Conservation (phyloP, 2,888 invertebrate genomes). For the Drosophila flavopinicola region DNA sequence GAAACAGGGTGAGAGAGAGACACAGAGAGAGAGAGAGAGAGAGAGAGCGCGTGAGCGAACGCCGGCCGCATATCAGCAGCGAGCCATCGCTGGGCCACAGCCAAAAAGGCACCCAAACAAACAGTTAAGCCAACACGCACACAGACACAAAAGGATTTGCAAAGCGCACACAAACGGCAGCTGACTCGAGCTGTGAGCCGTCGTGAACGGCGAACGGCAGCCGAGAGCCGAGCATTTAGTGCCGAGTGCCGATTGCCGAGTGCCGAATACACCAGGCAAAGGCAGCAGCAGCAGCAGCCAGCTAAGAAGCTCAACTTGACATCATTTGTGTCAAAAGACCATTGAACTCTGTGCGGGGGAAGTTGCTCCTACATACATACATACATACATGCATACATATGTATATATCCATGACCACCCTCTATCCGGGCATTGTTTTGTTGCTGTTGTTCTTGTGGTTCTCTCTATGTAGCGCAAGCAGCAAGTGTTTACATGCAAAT, state of each 20-base stretch:
- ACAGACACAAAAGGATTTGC: constrained; percentile 31
- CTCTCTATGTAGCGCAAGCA: constrained; percentile 22
- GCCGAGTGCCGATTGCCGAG: background rate
- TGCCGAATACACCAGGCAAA: constrained; percentile 24
- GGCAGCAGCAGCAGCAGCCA: no score
- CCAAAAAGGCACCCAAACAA: constrained; percentile 74
- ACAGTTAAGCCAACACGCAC: constrained; percentile 54
- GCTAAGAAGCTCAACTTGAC: constrained; percentile 82
- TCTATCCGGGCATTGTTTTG: constrained; percentile 14
- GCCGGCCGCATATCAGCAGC: constrained; percentile 52
- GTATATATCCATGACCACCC: background rate
- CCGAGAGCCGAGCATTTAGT: constrained; percentile 31
- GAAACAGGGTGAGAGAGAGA: no score
- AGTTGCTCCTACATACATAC: constrained; percentile 33
- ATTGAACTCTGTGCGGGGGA: constrained; percentile 81
- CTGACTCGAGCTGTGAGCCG: constrained; percentile 35
- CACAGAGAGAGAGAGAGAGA: constrained; percentile 10
- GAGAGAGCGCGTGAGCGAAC: constrained; percentile 22
- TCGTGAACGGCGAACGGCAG: constrained; percentile 5
- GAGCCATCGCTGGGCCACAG: constrained; percentile 36
- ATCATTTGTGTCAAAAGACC: constrained; percentile 84
- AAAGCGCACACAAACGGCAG: constrained; percentile 29
- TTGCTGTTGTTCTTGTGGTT: constrained; percentile 30
- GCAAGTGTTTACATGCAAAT: constrained; percentile 47
- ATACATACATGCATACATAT: no score